Conservation (phyloP, 2,113 vertebrate genomes). For the Scatophagus argus region DNA sequence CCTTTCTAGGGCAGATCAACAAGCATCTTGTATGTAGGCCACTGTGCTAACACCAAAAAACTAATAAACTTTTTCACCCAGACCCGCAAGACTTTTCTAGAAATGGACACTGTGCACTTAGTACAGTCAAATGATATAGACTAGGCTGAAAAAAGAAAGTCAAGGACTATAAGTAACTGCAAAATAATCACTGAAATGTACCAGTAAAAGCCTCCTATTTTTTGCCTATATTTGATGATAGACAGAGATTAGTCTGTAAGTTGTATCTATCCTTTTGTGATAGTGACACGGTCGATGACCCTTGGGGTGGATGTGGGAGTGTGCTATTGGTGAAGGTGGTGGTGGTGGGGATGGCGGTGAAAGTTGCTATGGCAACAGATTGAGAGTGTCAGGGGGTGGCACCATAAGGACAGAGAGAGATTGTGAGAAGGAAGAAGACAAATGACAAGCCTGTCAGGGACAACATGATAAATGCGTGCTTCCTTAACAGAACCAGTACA, state of each 20-base stretch:
- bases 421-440: constrained; percentile 35
- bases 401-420: constrained; percentile 36
- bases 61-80: neutral
- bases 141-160: neutral
- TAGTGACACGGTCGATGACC: constrained; percentile 19
- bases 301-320: constrained; percentile 26
- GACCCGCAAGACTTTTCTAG: neutral
- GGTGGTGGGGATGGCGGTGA: neutral
- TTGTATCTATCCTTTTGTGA: constrained; percentile 2
- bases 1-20: constrained; percentile 53
- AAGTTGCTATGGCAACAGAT: constrained; percentile 64
- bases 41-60: constrained; percentile 56
- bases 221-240: neutral
- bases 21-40: constrained; percentile 64
- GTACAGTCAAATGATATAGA: neutral
- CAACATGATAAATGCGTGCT: neutral
- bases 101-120: neutral
- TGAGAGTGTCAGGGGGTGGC: constrained; percentile 42
- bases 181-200: neutral
- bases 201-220: neutral
- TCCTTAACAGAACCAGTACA: neutral
- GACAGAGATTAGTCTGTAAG: neutral
- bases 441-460: constrained; percentile 26
- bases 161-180: neutral
- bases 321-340: neutral